Evolutionary conservation across 2,888 invertebrate species (phyloP).

Genomic region (Drepanosiphum platanoidis): DNA sequence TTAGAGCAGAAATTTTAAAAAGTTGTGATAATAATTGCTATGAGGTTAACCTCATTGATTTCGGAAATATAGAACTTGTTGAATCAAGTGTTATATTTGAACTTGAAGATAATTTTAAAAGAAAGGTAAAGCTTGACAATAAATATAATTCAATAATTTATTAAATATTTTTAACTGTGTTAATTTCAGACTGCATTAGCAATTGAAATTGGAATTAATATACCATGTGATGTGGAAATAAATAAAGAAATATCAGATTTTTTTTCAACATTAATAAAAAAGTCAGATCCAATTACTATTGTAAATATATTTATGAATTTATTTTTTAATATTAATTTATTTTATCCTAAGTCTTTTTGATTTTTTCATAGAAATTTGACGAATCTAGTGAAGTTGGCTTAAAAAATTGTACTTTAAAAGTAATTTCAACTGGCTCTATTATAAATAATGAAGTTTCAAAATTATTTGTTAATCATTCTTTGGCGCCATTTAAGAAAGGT

Average conservation of each 20-base stretch:
- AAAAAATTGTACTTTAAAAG: constrained; percentile 44
- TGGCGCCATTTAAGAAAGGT: not conserved
- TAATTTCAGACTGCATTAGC: constrained; percentile 13
- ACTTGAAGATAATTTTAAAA: constrained; percentile 15
- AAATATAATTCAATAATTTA: not conserved
- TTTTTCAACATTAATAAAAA: not conserved
- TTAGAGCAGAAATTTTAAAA: constrained; percentile 1
- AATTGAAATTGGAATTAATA: constrained; percentile 10
- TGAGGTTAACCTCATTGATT: constrained; percentile 30
- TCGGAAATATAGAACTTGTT: constrained; percentile 28
- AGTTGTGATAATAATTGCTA: not conserved
- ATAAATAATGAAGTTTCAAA: constrained; percentile 28
- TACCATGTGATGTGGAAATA: not conserved
- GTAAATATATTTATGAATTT: constrained; percentile 23
- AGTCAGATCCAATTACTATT: not conserved
- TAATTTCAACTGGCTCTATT: constrained; percentile 23
- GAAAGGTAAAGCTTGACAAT: not conserved
- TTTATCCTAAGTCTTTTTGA: not conserved
- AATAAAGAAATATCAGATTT: constrained; percentile 4
- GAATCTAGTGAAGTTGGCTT: not conserved
- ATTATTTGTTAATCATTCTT: not conserved
- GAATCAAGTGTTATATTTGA: constrained; percentile 25
- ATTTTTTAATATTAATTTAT: not conserved
- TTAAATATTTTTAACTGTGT: not conserved
- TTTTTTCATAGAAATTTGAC: constrained; percentile 40